Evolutionary conservation across 2,113 vertebrate genomes (phyloP).

Genomic region (Potamarius usumacintae): DNA sequence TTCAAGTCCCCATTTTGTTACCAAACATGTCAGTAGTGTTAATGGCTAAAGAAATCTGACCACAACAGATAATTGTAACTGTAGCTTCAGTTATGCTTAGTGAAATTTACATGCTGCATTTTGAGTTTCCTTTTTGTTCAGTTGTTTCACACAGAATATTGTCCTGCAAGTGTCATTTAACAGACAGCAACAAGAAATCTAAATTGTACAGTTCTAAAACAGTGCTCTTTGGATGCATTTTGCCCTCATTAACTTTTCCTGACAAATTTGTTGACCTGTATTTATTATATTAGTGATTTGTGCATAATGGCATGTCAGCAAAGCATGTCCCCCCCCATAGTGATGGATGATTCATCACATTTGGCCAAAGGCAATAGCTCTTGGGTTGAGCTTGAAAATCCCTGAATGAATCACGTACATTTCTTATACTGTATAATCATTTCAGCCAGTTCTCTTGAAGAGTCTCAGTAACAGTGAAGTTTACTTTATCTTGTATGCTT

Average conservation of each 20-base stretch:
- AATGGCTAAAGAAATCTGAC: not conserved
- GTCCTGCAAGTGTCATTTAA: not conserved
- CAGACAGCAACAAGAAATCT: not conserved
- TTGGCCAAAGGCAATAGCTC: not conserved
- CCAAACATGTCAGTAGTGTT: not conserved
- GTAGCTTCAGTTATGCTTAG: not conserved
- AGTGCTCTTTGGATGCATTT: not conserved
- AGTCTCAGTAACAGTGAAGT: not conserved
- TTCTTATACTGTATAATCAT: not conserved
- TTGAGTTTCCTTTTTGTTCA: not conserved
- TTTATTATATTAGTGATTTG: not conserved
- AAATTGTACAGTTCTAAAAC: not conserved
- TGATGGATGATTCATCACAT: not conserved
- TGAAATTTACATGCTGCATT: not conserved
- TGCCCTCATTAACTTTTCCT: not conserved
- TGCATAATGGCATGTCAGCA: not conserved
- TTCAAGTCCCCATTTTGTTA: too few species aligned
- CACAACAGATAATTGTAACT: too few species aligned
- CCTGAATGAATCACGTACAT: not conserved
- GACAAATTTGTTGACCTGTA: not conserved
- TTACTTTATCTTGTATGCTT: conserved; percentile 16
- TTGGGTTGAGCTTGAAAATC: not conserved
- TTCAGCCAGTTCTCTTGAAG: not conserved
- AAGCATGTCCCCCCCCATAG: not conserved
- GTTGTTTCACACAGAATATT: not conserved